Evolutionary conservation across 2,888 invertebrate genomes (phyloP).

Genomic region (Drosophila anomelani): DNA sequence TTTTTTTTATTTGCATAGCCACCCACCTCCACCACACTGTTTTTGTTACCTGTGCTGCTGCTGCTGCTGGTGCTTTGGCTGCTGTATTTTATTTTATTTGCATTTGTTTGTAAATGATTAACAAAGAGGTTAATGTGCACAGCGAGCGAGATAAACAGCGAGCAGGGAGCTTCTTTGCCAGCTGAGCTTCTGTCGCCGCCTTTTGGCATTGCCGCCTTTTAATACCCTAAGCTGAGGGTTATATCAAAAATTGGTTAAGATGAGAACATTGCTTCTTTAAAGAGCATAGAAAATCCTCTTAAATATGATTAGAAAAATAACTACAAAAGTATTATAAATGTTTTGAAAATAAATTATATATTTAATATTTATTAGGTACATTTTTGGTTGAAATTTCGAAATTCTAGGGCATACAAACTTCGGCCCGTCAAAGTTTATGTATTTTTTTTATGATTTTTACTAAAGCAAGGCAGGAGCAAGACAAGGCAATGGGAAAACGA

Average conservation of each 20-base stretch:
- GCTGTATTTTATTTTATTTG: conserved; percentile 71
- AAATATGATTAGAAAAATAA: no score
- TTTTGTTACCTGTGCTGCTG: conserved; percentile 21
- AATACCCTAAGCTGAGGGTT: neutral
- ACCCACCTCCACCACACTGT: neutral
- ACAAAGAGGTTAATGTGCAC: conserved; percentile 78
- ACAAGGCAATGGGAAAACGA: conserved; percentile 8
- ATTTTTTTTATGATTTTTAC: conserved; percentile 1
- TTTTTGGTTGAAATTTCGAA: neutral
- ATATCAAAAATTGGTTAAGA: no score
- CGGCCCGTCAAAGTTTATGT: neutral
- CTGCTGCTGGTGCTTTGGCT: conserved; percentile 4
- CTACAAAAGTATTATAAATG: no score
- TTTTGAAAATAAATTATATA: no score
- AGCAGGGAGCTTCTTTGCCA: conserved; percentile 42
- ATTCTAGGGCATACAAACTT: neutral
- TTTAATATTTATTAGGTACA: neutral
- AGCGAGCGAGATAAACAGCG: conserved; percentile 57
- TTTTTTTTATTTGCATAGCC: conserved; percentile 71
- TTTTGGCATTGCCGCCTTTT: conserved; percentile 10
- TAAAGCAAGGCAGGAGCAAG: neutral
- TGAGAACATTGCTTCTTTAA: neutral
- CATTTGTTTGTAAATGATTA: conserved; percentile 79
- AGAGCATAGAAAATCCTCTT: neutral
- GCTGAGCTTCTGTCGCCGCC: conserved; percentile 28